Percentiles rank a stretch among this genome's conserved stretches.
phyloP scores from a whole-genome alignment of 2,113 vertebrate genomes.

The Turnix velox region DNA sequence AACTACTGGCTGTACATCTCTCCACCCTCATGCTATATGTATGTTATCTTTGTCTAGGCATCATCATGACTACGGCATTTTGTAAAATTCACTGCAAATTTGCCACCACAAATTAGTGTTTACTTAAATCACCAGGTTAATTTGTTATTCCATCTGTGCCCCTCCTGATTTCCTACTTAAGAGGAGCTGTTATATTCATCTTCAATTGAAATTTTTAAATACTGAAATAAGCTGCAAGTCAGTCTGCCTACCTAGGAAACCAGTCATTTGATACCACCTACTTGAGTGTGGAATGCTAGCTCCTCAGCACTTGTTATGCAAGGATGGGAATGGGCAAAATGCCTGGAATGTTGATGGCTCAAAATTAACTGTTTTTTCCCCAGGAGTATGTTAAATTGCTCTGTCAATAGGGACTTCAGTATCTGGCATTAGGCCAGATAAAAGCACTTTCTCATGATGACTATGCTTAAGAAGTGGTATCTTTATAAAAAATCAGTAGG shows the following conservation, averaged over 20 bases:
- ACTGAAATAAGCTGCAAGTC: neutral
- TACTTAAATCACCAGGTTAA: neutral
- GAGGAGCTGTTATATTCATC: neutral
- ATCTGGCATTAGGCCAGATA: neutral
- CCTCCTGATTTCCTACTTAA: neutral
- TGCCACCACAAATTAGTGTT: neutral
- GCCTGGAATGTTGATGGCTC: constrained; percentile 31
- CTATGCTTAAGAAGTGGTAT: neutral
- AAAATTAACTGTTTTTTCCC: constrained; percentile 36
- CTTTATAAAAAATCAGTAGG: neutral
- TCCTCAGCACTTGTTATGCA: constrained; percentile 14
- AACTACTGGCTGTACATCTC: neutral
- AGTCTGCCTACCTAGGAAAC: neutral
- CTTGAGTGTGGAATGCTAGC: neutral
- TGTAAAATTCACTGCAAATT: neutral
- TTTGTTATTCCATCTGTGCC: neutral
- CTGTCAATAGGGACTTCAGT: neutral
- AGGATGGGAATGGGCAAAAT: constrained; percentile 41
- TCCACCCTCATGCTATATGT: neutral
- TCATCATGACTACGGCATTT: neutral
- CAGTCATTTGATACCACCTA: constrained; percentile 24
- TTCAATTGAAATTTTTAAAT: neutral
- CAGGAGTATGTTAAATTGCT: neutral
- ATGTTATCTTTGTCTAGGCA: neutral
- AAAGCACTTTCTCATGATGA: neutral